Evolutionary conservation across 2,888 invertebrate species (phyloP), one percentile per base, ranked within the genome.

Genomic region (Noctuana brunneofusca): DNA sequence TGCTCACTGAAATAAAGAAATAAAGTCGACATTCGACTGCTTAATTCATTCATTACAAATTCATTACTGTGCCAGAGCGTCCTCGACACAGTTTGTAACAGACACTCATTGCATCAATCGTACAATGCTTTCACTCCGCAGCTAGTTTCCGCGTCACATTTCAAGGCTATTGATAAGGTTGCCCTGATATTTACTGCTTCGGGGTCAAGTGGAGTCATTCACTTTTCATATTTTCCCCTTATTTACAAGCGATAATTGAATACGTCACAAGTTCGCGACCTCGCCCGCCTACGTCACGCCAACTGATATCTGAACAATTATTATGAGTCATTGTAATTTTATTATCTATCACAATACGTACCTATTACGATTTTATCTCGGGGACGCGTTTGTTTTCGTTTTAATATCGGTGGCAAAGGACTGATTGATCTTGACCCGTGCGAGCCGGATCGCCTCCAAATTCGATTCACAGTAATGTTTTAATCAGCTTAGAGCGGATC

Each of bases 141-240:
- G 78, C 78, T 77, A 81, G 84, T 86, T 87, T 89, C 87, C 85
- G 86, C 86, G 83, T 89, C 88, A 90, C 89, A 86, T 85, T 86
- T 83, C 89, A 89, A 88, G 89, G 89, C 79, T 86, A 75, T 73
- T 81, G 84, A 85, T 84, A 82, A 84, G 79, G 79, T 79, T 78
- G 75, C 78, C 76, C 79, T 81, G 81, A 86, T 87, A 85, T 87
- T 85, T 79, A 81, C 79, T 79, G 79, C 83, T 83, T 43, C 79
- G 81, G 81, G 84, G 87, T 87, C 88, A 87, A 85, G 81, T 78
- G 78, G 79, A 87, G 81, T 87, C 84, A 80, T 87, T 89, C 83
- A 85, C 88, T 84, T 85, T 85, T 82, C 79, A 79, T 78, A 74
- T 79, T 81, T 80, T 75, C 81, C 52, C 80, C 78, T 79, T 76